Evolutionary conservation across 2,797 vertebrate genomes (phyloP), one percentile per base, ranked within the genome.

Genomic region (Urosaurus nigricauda): DNA sequence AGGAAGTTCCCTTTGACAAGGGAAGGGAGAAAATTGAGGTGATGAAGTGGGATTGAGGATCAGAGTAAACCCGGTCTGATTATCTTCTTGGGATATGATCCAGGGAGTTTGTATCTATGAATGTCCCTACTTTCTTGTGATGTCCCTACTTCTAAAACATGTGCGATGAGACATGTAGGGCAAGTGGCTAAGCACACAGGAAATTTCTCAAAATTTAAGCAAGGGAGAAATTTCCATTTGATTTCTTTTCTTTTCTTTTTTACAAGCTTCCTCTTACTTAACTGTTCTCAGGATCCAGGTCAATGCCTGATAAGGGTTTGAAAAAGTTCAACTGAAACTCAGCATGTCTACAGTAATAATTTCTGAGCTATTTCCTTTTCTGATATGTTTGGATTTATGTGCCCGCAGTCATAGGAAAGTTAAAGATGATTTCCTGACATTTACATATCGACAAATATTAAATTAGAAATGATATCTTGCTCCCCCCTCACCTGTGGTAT

Each of bases 381-480:
- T 16, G 47, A 65, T 14, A 29, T 16, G 58, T 51, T 35, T 43
- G 35, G 60, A 68, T 58, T 56, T 79, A 56, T 84, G 21, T 65
- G 14, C 5, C 58, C 63, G 58, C 12, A 29, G 37, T 65, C 51
- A 29, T n/a, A 70, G n/a, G n/a, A 70, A 85, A 16, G 73, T 26
- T 32, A n/a, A 16, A 32, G n/a, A 87, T 68, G n/a, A 80, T 80
- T 70, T 40, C 14, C 63, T 29, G 37, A 35, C 40, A 11, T 80
- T 71, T 80, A 63, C 77, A 73, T 73, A 51, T 51, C 60, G 74
- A 73, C 24, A 73, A 19, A 26, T 32, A 80, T 13, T 19, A 73
- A 79, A 93, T 90, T 4, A 89, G 84, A 92, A 90, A 84, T 24
- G n/a, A 32, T 35, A 5, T 60, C 58, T 51, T 3, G 0, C 4